phyloP scores from a whole-genome alignment of 2,888 invertebrate genomes.

The Sialis fuliginosa region DNA sequence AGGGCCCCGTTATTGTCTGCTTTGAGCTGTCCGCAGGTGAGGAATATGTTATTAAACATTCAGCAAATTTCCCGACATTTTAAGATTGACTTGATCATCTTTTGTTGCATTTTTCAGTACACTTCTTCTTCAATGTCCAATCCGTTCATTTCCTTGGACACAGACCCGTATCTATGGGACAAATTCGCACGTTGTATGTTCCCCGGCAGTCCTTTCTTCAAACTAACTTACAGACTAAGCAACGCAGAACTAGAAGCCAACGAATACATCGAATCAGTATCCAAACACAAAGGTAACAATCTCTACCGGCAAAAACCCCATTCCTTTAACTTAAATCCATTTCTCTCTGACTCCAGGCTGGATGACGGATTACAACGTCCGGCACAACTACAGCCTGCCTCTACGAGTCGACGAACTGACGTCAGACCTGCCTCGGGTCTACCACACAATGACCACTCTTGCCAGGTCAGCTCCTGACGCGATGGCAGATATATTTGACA shows the following conservation, averaged over 20 bases:
- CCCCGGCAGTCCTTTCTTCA: conserved; percentile 36
- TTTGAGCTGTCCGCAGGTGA: conserved; percentile 33
- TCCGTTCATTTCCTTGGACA: conserved; percentile 36
- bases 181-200: conserved; percentile 42
- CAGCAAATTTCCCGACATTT: background rate
- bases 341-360: conserved; percentile 26
- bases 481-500: conserved; percentile 38
- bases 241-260: conserved; percentile 24
- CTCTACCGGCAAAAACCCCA: too few relatives aligned
- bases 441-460: conserved; percentile 34
- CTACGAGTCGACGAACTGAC: conserved; percentile 43
- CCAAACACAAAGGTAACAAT: conserved; percentile 17
- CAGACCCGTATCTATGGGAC: conserved; percentile 42
- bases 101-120: conserved; percentile 8
- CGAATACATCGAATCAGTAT: conserved; percentile 22
- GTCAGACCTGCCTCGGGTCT: conserved; percentile 33
- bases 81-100: background rate
- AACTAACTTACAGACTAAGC: conserved; percentile 26
- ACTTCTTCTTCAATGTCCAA: conserved; percentile 15
- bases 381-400: conserved; percentile 50
- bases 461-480: conserved; percentile 34
- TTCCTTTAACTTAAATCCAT: background rate
- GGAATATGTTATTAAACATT: too few relatives aligned
- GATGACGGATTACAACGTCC: conserved; percentile 52
- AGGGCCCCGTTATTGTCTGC: conserved; percentile 26